Evolutionary conservation across 2,888 invertebrate species (phyloP).

Genomic region (Cordylochernes scorpioides): DNA sequence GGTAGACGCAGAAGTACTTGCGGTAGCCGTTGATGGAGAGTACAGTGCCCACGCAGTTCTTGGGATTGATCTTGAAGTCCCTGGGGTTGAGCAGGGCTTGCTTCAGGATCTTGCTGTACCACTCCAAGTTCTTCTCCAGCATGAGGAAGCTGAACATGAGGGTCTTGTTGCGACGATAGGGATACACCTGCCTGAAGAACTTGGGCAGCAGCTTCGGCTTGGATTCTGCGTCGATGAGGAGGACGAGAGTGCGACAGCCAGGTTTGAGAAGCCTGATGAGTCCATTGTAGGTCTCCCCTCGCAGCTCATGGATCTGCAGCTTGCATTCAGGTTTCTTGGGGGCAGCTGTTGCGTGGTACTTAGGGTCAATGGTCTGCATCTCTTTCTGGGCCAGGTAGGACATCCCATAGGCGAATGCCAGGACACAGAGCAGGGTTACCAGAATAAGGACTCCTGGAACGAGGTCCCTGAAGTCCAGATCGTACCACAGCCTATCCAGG

Average conservation of each 20-base stretch:
- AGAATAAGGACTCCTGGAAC: too few species aligned
- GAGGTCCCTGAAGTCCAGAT: too few species aligned
- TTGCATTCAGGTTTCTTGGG: too few species aligned
- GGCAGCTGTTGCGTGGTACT: too few species aligned
- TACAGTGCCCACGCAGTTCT: constrained; percentile 78
- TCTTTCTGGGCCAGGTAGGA: too few species aligned
- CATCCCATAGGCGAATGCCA: too few species aligned
- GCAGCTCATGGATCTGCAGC: constrained; percentile 58
- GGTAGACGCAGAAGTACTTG: constrained; percentile 95
- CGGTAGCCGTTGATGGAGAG: constrained; percentile 81
- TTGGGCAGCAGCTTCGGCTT: constrained; percentile 58
- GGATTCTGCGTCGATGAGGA: constrained; percentile 65
- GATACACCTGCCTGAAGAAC: constrained; percentile 80
- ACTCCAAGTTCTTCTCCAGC: constrained; percentile 65
- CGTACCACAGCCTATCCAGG: too few species aligned
- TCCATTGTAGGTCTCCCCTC: constrained; percentile 83
- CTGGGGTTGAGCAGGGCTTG: constrained; percentile 54
- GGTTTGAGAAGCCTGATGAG: constrained; percentile 71
- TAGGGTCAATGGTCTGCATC: too few species aligned
- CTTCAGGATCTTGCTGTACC: constrained; percentile 73
- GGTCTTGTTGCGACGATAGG: constrained; percentile 85
- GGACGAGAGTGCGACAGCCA: constrained; percentile 70
- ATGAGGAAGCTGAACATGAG: constrained; percentile 77
- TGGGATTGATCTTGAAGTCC: constrained; percentile 65
- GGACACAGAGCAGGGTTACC: too few species aligned